Conservation (phyloP, 2,797 vertebrate genomes). For the Cercopithecus hamlyni region DNA sequence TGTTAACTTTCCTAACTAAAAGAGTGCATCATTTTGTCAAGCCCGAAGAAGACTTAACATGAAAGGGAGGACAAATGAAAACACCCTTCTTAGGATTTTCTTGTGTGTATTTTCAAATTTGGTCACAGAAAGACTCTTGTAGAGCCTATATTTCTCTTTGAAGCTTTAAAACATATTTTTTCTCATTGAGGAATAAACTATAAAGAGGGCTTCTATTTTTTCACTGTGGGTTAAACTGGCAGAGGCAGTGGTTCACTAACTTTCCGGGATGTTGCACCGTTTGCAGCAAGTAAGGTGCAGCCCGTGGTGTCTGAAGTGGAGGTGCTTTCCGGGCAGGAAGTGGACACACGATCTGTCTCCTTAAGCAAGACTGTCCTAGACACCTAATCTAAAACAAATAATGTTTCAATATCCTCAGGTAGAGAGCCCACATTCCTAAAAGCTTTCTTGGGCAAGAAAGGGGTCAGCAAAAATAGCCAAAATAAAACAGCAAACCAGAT, state of each 20-base stretch:
- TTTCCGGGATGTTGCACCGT: fast-evolving
- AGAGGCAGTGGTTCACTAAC: not conserved
- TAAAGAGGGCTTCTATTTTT: not conserved
- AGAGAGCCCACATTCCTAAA: slow-evolving; percentile 55
- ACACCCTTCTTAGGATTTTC: not conserved
- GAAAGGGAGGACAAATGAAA: not conserved
- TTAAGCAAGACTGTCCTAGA: not conserved
- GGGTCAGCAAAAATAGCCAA: slow-evolving; percentile 52
- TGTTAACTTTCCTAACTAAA: not conserved
- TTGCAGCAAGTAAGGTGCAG: too few species aligned
- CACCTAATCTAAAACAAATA: slow-evolving; percentile 73
- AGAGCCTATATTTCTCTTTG: not conserved
- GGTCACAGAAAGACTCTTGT: not conserved
- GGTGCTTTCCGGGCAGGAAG: not conserved
- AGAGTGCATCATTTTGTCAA: fast-evolving
- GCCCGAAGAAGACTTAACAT: not conserved
- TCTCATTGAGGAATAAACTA: not conserved
- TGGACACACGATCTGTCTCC: not conserved
- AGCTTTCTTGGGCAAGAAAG: slow-evolving; percentile 57
- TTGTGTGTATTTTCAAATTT: not conserved
- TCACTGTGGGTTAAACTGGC: not conserved
- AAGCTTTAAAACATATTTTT: not conserved
- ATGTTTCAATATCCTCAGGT: slow-evolving; percentile 18
- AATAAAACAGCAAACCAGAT: slow-evolving; percentile 56
- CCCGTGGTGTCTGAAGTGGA: not conserved